Evolutionary conservation across 2,113 vertebrate genomes (phyloP).

Genomic region (Antigone vipio): DNA sequence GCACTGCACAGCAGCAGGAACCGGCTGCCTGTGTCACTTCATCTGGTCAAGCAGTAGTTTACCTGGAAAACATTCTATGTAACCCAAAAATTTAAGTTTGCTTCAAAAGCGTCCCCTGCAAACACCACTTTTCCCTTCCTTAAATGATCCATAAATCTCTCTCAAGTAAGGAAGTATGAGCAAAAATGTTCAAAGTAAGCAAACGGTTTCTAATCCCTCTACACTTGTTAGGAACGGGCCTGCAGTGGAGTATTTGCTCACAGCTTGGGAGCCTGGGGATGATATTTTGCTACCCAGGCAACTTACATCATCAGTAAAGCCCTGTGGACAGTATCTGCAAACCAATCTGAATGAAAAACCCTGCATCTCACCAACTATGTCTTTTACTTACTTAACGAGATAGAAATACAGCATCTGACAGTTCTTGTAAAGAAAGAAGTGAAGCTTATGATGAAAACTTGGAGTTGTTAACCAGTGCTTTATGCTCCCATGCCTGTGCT

Average conservation of each 20-base stretch:
- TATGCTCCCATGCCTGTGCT: background rate
- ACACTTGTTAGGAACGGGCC: background rate
- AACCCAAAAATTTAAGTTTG: background rate
- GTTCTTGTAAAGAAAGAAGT: background rate
- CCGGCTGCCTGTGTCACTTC: background rate
- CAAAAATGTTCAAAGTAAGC: background rate
- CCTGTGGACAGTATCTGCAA: background rate
- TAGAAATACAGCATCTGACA: background rate
- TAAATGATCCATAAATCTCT: background rate
- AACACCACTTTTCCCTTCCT: background rate
- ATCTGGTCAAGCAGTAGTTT: background rate
- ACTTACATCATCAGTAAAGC: constrained; percentile 8
- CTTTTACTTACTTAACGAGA: background rate
- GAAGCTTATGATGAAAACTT: background rate
- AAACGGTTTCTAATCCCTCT: background rate
- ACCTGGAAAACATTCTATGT: background rate
- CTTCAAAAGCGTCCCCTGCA: background rate
- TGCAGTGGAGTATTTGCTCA: background rate
- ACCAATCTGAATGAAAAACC: background rate
- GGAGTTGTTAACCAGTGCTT: background rate
- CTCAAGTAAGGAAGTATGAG: background rate
- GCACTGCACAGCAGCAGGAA: background rate
- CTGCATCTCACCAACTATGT: background rate
- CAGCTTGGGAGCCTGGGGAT: background rate
- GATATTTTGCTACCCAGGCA: constrained; percentile 26